These are phyloP conservation scores for Microcebus tavaratra DNA, from an alignment of 2,113 vertebrate genomes.

Conservation along the genomic window DNA sequence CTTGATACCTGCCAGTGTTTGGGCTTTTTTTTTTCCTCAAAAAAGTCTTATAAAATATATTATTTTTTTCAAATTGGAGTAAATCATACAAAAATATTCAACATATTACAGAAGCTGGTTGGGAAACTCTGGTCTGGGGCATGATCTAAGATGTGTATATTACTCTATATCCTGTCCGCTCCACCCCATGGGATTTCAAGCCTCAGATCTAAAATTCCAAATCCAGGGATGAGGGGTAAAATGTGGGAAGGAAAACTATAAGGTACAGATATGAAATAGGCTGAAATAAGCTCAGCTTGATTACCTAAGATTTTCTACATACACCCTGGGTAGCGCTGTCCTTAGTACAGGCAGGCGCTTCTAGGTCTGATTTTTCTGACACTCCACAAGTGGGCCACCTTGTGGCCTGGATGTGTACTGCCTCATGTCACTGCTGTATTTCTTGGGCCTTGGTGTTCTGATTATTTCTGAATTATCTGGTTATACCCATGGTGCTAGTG, in stretches of 20 bases:
- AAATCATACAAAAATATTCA: background rate
- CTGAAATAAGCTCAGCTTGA: background rate
- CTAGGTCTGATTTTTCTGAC: background rate
- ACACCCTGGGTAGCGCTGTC: fast-evolving
- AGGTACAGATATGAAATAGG: background rate
- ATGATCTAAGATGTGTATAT: background rate
- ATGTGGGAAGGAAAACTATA: background rate
- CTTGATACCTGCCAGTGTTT: background rate
- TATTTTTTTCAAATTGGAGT: slow-evolving; percentile 8
- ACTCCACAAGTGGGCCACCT: background rate
- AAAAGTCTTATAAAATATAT: background rate
- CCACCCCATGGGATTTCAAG: background rate
- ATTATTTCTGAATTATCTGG: background rate
- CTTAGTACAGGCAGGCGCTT: background rate
- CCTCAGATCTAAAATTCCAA: background rate
- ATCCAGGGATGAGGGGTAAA: background rate
- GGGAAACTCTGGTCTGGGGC: background rate
- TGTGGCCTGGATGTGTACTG: background rate
- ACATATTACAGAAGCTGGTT: background rate
- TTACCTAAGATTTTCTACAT: background rate
- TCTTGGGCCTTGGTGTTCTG: background rate
- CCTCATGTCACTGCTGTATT: fast-evolving
- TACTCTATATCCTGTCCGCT: background rate
- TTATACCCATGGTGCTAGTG: background rate
- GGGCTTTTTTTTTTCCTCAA: background rate